A percentile compares a stretch with the other conserved stretches of the same genome.
phyloP scores from a whole-genome alignment of 1,140 invertebrate genomes.

The Carcinoscorpius rotundicauda region DNA sequence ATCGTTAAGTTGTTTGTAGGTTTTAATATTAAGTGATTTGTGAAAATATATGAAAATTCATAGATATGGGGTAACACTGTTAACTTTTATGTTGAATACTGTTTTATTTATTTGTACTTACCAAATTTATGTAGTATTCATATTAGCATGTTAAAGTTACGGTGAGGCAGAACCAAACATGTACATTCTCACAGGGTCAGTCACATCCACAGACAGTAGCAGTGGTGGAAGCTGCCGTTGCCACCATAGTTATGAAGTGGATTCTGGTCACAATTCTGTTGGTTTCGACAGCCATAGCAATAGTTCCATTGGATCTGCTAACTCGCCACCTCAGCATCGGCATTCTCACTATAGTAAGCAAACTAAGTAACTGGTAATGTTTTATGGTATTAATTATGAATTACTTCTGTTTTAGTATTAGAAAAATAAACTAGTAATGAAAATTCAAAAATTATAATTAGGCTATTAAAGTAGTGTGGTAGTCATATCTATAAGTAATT shows the following conservation, averaged over 20 bases:
- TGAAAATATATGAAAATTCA: not conserved
- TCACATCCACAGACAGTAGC: constrained; percentile 54
- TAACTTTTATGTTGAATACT: constrained; percentile 5
- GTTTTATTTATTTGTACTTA: constrained; percentile 27
- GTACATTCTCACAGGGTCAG: constrained; percentile 44
- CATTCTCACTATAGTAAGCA: constrained; percentile 5
- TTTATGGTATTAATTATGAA: no score
- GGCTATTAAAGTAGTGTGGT: no score
- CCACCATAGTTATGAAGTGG: constrained; percentile 32
- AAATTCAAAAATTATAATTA: no score
- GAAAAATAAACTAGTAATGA: no score
- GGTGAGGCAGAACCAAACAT: no score
- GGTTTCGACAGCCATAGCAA: constrained; percentile 56
- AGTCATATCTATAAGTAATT: no score
- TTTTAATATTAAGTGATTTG: no score
- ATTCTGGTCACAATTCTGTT: constrained; percentile 64
- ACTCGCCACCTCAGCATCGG: constrained; percentile 26
- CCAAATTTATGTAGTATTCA: constrained; percentile 1
- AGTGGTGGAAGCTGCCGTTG: constrained; percentile 22
- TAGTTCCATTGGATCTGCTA: constrained; percentile 40
- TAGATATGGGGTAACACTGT: not conserved
- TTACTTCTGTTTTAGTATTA: no score
- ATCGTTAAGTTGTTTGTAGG: no score
- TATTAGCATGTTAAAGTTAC: no score
- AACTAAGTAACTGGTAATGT: no score